Percentiles rank a stretch among this genome's conserved stretches.
These are phyloP conservation scores for Hystrix brachyura DNA, from an alignment of 2,113 vertebrate genomes.

Conservation along the genomic window DNA sequence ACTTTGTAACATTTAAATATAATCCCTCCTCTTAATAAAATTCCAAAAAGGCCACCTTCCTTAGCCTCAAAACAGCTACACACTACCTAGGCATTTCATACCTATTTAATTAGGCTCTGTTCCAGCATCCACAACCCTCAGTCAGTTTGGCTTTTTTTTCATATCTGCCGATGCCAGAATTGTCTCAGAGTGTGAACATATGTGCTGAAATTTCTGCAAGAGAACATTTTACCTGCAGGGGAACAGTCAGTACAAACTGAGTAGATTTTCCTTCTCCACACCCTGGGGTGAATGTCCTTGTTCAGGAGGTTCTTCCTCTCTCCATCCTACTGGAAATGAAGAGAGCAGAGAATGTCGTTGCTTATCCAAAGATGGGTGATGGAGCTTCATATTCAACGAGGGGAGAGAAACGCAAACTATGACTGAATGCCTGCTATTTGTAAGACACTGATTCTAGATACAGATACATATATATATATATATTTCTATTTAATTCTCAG, in stretches of 20 bases:
- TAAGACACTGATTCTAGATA: not conserved
- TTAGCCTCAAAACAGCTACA: conserved; percentile 32
- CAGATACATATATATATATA: not conserved
- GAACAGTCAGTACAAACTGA: not conserved
- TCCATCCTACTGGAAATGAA: not conserved
- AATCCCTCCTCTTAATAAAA: conserved; percentile 11
- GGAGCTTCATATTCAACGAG: not conserved
- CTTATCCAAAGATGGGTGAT: not conserved
- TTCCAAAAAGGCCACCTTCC: conserved; percentile 31
- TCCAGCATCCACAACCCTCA: conserved; percentile 41
- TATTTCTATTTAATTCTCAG: not conserved
- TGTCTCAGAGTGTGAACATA: conserved; percentile 52
- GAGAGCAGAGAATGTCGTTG: not conserved
- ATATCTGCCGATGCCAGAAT: conserved; percentile 47
- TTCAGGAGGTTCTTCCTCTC: not conserved
- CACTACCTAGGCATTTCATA: not conserved
- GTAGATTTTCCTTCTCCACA: not conserved
- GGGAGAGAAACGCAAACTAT: not conserved
- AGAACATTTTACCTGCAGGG: conserved; percentile 16
- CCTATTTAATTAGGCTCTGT: conserved; percentile 68
- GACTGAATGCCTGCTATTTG: not conserved
- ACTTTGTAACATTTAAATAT: conserved; percentile 45
- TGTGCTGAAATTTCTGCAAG: conserved; percentile 16
- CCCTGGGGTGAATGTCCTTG: not conserved
- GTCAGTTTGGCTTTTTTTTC: not conserved